Evolutionary conservation across 2,797 vertebrate species (phyloP), one percentile per base, ranked within the genome.

Genomic region (Huso huso): DNA sequence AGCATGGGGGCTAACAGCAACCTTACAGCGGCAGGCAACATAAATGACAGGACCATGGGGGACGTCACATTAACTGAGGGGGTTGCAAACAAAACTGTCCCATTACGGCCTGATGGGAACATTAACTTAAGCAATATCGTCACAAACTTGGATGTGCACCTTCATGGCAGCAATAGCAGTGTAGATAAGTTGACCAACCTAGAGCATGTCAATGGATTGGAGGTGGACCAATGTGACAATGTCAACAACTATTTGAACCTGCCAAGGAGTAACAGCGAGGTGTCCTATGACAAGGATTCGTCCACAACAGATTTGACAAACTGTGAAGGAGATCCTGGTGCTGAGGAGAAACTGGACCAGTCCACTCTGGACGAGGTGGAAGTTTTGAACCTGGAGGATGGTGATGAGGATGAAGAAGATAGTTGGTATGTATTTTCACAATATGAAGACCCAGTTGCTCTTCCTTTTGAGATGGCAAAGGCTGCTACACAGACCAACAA

Each of bases 161-260:
- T 74, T 10, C 82, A 75, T 71, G 84, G 82, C 70, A 81, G 78
- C 70, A 78, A 78, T 68, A 83, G 75, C 65, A 75, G 81, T 1
- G 83, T 86, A 48, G 87, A 88, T 11, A 82, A 85, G 84, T 88
- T 85, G 59, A 84, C 84, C 4, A 67, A 81, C 37, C 80, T 82
- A 0, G 63, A 75, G 15, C 55, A n/a, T n/a, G 62, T 72, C 53
- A 72, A 59, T 69, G 78, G 75, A 23, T 72, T 80, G 13, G 80
- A 82, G 49, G 84, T 81, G 6, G 80, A 79, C 51, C 73, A 66
- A 0, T 81, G 78, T 15, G 64, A 71, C 1, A 58, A 58, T 58
- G 11, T 58, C n/a, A n/a, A 6, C 12, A 77, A 69, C 7, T 86
- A 87, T 65, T 75, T 86, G 49, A 76, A 74, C 60, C 72, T 87